Conservation (phyloP, 2,888 invertebrate species). For the Dysmachus trigonus region DNA sequence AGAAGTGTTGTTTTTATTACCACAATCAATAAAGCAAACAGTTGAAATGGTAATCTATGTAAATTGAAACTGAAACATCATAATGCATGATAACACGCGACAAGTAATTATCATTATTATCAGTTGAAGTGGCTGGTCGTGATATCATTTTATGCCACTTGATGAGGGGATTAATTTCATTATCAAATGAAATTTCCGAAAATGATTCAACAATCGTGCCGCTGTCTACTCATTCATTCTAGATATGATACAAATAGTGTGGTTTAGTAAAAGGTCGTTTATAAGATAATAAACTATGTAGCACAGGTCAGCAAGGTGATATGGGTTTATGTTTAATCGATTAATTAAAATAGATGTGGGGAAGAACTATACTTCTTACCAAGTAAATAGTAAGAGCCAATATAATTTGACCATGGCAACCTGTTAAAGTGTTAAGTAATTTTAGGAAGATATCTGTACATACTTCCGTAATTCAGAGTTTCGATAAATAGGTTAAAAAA, state of each 20-base stretch:
- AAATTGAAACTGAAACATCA: background rate
- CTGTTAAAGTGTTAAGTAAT: background rate
- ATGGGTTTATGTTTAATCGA: too few species aligned
- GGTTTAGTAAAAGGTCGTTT: background rate
- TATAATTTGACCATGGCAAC: background rate
- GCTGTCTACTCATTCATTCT: background rate
- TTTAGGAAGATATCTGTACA: background rate
- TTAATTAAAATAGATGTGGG: too few species aligned
- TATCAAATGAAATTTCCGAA: background rate
- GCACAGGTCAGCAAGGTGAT: too few species aligned
- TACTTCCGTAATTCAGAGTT: too few species aligned
- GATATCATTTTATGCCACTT: background rate
- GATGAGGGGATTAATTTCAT: too few species aligned
- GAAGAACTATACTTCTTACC: too few species aligned
- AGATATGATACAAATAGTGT: background rate
- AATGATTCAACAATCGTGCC: background rate
- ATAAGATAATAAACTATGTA: background rate
- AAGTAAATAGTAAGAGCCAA: too few species aligned
- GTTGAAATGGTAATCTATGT: background rate
- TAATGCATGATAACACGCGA: background rate
- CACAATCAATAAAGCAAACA: background rate
- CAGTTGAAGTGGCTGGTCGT: background rate
- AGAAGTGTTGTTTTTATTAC: background rate
- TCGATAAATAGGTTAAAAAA: too few species aligned
- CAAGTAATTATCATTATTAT: background rate